Evolutionary conservation across 2,888 invertebrate species (phyloP).

Genomic region (Isotomurus palustris): DNA sequence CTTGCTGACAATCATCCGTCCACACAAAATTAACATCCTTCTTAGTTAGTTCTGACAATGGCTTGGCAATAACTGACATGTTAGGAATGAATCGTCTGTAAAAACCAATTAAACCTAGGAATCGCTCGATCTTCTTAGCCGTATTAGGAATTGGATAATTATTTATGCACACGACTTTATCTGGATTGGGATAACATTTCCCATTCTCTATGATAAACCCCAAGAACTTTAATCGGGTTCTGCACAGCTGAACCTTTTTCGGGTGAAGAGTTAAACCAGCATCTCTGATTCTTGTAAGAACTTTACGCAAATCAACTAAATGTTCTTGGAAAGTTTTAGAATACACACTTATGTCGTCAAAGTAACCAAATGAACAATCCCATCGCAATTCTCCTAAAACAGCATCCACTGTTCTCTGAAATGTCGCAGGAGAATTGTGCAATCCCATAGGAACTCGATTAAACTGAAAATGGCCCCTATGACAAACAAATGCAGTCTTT

Average conservation of each 20-base stretch:
- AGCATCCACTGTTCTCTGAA: constrained; percentile 48
- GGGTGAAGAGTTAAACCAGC: constrained; percentile 44
- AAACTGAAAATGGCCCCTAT: constrained; percentile 45
- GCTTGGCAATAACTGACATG: constrained; percentile 18
- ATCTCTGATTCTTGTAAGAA: constrained; percentile 10
- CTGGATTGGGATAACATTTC: constrained; percentile 48
- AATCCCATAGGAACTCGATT: constrained; percentile 48
- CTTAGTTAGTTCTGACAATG: constrained; percentile 18
- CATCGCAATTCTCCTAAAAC: constrained; percentile 46
- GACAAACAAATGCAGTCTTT: constrained; percentile 3
- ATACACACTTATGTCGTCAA: constrained; percentile 47
- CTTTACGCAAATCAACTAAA: constrained; percentile 23
- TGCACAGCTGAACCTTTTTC: constrained; percentile 36
- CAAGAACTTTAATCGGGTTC: constrained; percentile 46
- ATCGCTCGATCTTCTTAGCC: constrained; percentile 16
- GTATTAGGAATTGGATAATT: constrained; percentile 26
- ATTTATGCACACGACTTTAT: constrained; percentile 41
- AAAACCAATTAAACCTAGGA: constrained; percentile 31
- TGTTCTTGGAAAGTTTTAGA: constrained; percentile 29
- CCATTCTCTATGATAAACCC: constrained; percentile 49
- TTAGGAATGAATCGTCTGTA: constrained; percentile 27
- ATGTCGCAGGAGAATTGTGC: constrained; percentile 47
- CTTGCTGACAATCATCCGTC: constrained; percentile 9
- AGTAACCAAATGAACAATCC: constrained; percentile 44
- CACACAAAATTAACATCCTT: constrained; percentile 22